Base-by-base conservation (phyloP, 1,140 invertebrate species). In the Sycophaga agraensis region DNA sequence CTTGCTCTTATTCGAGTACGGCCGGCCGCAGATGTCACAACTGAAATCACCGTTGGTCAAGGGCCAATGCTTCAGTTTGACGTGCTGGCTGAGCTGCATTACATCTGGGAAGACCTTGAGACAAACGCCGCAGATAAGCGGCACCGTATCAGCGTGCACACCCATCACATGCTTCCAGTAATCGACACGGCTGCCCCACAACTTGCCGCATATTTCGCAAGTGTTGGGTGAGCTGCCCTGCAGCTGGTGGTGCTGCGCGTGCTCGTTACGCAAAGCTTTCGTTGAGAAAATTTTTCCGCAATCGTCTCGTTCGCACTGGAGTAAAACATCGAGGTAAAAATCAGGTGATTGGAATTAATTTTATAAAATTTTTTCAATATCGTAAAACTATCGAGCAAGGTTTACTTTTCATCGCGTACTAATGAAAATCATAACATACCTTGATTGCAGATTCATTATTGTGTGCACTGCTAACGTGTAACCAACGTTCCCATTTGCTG, bases 161-260 rank as follows among this genome's bases (percentile, higher is more conserved):
- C 82, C 82, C 83, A 84, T 84, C 21, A 84, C 81, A 19, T 84
- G 83, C 61, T 84, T 84, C 78, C 82, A 84, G 63, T 83, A 84
- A 65, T 84, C 83, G 2, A 83, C 82, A 31, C 82, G 75, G 45
- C 79, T 82, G n/a, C 80, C 77, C 83, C 82, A 84, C 12, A 84
- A 62, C 67, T 84, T 83, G 0, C 83, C 82, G 58, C 83, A 84
- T 22, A 84, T 79, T 48, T 82, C 79, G 63, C 80, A 82, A 0
- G 79, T 80, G 37, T 82, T 82, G 0, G 80, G 80, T 0, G 75
- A 78, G 17, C 72, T 68, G 5, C 83, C 83, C 64, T 84, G 83
- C 1, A 80, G 66, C 24, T 75, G 59, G 45, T 84, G 83, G 65
- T 84, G 82, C 31, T 79, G 76, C 4, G 56, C 50, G 50, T 84